A percentile compares a stretch with the other conserved stretches of the same genome.
Conservation (phyloP, 64 coral and sea anemone species). For the Orbicella faveolata region DNA sequence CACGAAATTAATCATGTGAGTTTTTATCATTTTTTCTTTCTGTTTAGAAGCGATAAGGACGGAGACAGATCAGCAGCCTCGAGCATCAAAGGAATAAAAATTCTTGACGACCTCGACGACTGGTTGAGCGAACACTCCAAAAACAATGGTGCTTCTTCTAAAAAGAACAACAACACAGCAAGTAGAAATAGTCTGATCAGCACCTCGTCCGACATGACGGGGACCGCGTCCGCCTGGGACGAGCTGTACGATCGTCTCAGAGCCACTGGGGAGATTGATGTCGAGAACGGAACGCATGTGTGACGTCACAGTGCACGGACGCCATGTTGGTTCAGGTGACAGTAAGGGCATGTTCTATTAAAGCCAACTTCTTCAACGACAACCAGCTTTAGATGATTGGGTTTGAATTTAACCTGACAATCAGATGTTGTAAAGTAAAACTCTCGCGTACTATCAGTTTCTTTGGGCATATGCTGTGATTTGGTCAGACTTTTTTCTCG, state of each 20-base stretch:
- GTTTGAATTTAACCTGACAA: too few relatives aligned
- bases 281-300: conserved; percentile 85
- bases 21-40: background rate
- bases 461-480: too few relatives aligned
- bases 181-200: conserved; percentile 83
- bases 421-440: too few relatives aligned
- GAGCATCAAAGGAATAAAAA: conserved; percentile 46
- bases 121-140: conserved; percentile 78
- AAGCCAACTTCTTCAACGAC: background rate
- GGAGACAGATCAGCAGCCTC: conserved; percentile 43
- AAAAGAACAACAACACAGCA: conserved; percentile 51
- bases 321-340: background rate
- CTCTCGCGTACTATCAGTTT: too few relatives aligned
- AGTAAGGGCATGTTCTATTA: background rate
- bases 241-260: conserved; percentile 52
- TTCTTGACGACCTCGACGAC: conserved; percentile 74
- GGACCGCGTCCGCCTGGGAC: conserved; percentile 73
- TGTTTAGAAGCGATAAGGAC: conserved; percentile 48
- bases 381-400: background rate
- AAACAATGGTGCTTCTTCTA: conserved; percentile 36
- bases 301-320: background rate
- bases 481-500: too few relatives aligned
- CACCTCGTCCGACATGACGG: conserved; percentile 76
- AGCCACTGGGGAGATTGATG: conserved; percentile 68
- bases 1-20: too few relatives aligned